Conservation (phyloP, 2,888 invertebrate species). For the Epinotia bilunana region DNA sequence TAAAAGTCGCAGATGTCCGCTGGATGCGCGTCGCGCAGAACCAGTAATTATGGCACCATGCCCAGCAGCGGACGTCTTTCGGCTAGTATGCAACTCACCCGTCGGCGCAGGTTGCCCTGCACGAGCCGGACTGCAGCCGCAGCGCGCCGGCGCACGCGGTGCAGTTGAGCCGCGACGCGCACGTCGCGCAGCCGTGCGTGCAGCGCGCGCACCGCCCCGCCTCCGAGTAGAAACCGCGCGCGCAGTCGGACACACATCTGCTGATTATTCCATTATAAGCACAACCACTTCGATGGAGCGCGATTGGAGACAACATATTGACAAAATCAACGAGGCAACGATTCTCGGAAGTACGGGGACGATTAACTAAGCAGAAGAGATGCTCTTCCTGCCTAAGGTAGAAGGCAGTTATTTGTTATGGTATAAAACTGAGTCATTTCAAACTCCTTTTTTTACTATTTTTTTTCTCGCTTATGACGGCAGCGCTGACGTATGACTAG, state of each 20-base stretch:
- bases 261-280: constrained; percentile 52
- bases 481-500: neutral
- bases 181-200: constrained; percentile 90
- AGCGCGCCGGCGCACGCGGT: constrained; percentile 90
- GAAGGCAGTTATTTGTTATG: neutral
- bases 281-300: neutral
- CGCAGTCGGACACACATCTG: constrained; percentile 91
- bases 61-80: no score
- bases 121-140: constrained; percentile 92
- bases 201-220: constrained; percentile 91
- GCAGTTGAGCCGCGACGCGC: constrained; percentile 91
- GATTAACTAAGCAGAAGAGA: no score
- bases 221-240: constrained; percentile 89
- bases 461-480: neutral
- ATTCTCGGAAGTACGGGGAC: no score
- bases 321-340: no score
- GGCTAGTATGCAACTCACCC: constrained; percentile 59
- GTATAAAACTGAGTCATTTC: neutral
- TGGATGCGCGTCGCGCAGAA: no score
- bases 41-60: no score
- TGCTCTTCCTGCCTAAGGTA: neutral
- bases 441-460: no score
- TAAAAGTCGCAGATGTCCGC: no score
- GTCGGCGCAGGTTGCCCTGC: constrained; percentile 90
- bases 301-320: no score